Evolutionary conservation across 2,888 invertebrate genomes (phyloP).

Genomic region (Xestia xanthographa): DNA sequence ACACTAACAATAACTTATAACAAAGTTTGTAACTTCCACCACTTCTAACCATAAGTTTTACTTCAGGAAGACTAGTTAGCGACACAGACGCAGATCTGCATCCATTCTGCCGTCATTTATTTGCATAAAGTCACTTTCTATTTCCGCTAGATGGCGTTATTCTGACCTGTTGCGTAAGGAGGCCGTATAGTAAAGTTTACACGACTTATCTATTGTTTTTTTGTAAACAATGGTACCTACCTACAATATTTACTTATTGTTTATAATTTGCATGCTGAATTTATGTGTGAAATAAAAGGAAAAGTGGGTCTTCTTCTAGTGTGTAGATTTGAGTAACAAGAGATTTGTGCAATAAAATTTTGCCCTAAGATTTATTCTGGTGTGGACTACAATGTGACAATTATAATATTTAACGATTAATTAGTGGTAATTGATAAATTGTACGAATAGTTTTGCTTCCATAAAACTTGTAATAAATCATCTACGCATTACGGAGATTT

Average conservation of each 20-base stretch:
- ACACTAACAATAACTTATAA: too few relatives aligned
- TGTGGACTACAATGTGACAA: not conserved
- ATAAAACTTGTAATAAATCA: not conserved
- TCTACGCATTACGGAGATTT: not conserved
- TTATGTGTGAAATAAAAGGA: slow-evolving; percentile 54
- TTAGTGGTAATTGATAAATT: not conserved
- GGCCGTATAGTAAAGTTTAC: slow-evolving; percentile 51
- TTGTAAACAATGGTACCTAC: slow-evolving; percentile 60
- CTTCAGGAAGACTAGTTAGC: slow-evolving; percentile 78
- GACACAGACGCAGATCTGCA: slow-evolving; percentile 72
- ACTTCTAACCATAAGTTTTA: slow-evolving; percentile 72
- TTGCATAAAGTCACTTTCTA: slow-evolving; percentile 84
- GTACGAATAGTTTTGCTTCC: not conserved
- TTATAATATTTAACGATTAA: too few relatives aligned
- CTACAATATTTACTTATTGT: slow-evolving; percentile 60
- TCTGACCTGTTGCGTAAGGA: slow-evolving; percentile 62
- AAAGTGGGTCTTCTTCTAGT: slow-evolving; percentile 44
- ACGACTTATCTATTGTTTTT: slow-evolving; percentile 60
- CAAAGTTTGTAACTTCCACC: slow-evolving; percentile 51
- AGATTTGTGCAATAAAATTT: slow-evolving; percentile 11
- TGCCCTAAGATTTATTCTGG: not conserved
- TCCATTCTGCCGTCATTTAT: slow-evolving; percentile 78
- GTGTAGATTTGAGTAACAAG: not conserved
- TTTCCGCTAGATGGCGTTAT: slow-evolving; percentile 83
- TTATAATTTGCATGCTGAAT: slow-evolving; percentile 57